Evolutionary conservation across 2,888 invertebrate species (phyloP), one percentile per base, ranked within the genome.

Genomic region (Yponomeuta evonymella): DNA sequence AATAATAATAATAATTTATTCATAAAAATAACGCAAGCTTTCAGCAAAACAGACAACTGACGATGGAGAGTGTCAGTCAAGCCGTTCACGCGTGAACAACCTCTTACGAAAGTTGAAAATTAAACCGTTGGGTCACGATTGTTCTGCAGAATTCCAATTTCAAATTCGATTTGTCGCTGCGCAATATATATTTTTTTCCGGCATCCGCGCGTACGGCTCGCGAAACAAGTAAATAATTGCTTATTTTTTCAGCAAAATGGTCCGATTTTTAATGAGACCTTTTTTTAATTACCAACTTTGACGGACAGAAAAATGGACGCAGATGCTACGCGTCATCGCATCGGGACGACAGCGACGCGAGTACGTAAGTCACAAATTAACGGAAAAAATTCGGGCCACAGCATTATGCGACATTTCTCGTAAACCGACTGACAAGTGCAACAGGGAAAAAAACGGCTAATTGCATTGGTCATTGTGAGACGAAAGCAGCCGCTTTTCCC

Each of bases 401-500:
- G 81, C 87, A 89, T 88, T 84, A 84, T 83, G 82, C 80, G 87
- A 86, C 90, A 89, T 89, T 89, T 85, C 84, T 82, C 79, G 62
- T 67, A 72, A 72, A n/a, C n/a, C 68, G 68, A 68, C 51, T 81
- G 84, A 83, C 89, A 88, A 89, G 89, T 85, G 85, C 87, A 83
- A 81, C 83, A 76, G 71, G 78, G 80, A 88, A 91, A 90, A 90
- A 90, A 90, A 83, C 78, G 77, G 84, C 84, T 92, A 92, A 92
- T 91, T 91, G 84, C 89, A 81, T 85, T 15, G 79, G 88, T 89
- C 91, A 90, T 90, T 89, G 89, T 84, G 77, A 81, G 78, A 88
- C 90, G 90, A 91, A 91, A 68, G 89, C 84, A 76, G 74, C 91
- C 91, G 91, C 91, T 81, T 79, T 91, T 92, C 92, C 90, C 92